Evolutionary conservation across 2,113 vertebrate species (phyloP).

Genomic region (Psettodes erumei): DNA sequence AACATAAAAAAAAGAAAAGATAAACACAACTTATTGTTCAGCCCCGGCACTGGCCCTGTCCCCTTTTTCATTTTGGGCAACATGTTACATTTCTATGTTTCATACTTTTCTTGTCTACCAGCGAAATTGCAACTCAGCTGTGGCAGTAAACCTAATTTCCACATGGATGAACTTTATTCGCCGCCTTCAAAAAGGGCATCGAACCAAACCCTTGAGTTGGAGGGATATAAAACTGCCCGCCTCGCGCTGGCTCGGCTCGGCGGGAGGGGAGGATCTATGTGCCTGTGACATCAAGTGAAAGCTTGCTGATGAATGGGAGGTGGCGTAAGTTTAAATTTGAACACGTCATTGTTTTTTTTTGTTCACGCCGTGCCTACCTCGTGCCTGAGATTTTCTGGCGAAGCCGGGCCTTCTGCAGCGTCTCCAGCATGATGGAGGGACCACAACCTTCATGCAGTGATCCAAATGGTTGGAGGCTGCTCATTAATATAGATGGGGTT

Average conservation of each 20-base stretch:
- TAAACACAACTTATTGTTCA: background rate
- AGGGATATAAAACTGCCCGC: background rate
- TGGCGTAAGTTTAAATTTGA: slow-evolving; percentile 11
- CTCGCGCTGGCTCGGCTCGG: background rate
- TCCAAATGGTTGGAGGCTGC: slow-evolving; percentile 74
- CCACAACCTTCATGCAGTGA: slow-evolving; percentile 55
- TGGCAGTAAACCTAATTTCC: slow-evolving; percentile 4
- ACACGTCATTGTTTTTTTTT: background rate
- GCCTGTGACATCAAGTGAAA: background rate
- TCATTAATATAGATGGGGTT: slow-evolving; percentile 85
- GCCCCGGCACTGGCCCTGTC: background rate
- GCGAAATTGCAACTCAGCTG: background rate
- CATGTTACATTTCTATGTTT: background rate
- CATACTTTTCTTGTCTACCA: background rate
- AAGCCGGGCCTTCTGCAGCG: slow-evolving; percentile 29
- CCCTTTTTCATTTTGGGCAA: background rate
- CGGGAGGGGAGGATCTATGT: background rate
- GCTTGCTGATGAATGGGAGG: slow-evolving; percentile 2
- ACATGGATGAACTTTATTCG: background rate
- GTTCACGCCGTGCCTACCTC: slow-evolving; percentile 1
- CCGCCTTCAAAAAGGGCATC: background rate
- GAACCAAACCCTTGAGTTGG: slow-evolving; percentile 3
- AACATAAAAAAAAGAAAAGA: background rate
- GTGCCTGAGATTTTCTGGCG: slow-evolving; percentile 19
- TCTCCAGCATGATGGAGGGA: slow-evolving; percentile 59